Evolutionary conservation across 1,140 invertebrate species (phyloP).

Genomic region (Onthophagus taurus): DNA sequence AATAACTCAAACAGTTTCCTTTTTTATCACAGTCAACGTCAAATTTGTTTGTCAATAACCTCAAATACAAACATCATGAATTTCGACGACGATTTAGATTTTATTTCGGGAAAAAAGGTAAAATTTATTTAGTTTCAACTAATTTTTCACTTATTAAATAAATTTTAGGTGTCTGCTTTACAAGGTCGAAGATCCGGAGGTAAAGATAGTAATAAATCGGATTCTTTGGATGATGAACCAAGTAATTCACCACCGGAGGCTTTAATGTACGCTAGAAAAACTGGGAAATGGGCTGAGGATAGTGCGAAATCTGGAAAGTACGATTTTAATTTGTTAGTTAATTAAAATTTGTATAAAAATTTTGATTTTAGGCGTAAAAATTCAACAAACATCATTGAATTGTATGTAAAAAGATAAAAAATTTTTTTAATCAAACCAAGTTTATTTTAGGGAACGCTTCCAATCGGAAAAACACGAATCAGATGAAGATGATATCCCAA

Average conservation of each 20-base stretch:
- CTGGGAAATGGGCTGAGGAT: slow-evolving; percentile 33
- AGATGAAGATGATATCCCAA: slow-evolving; percentile 33
- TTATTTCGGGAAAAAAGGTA: slow-evolving; percentile 8
- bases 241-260: slow-evolving; percentile 19
- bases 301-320: slow-evolving; percentile 30
- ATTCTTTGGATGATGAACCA: slow-evolving; percentile 16
- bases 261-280: slow-evolving; percentile 24
- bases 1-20: too few relatives aligned
- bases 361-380: slow-evolving; percentile 19
- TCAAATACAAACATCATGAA: slow-evolving; percentile 4
- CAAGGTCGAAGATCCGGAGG: slow-evolving; percentile 27
- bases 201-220: slow-evolving; percentile 15
- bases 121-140: not conserved
- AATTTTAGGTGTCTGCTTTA: slow-evolving; percentile 16
- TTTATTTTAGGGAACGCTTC: slow-evolving; percentile 29
- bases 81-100: slow-evolving; percentile 11
- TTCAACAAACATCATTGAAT: slow-evolving; percentile 29
- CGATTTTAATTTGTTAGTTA: slow-evolving; percentile 4
- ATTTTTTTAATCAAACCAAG: slow-evolving; percentile 7
- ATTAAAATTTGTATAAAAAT: not conserved
- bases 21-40: too few relatives aligned
- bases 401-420: slow-evolving; percentile 20
- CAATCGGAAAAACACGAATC: slow-evolving; percentile 21
- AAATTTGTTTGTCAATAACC: too few relatives aligned
- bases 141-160: not conserved